Evolutionary conservation across 2,797 vertebrate genomes (phyloP).

Genomic region (Hyperoplus lanceolatus): DNA sequence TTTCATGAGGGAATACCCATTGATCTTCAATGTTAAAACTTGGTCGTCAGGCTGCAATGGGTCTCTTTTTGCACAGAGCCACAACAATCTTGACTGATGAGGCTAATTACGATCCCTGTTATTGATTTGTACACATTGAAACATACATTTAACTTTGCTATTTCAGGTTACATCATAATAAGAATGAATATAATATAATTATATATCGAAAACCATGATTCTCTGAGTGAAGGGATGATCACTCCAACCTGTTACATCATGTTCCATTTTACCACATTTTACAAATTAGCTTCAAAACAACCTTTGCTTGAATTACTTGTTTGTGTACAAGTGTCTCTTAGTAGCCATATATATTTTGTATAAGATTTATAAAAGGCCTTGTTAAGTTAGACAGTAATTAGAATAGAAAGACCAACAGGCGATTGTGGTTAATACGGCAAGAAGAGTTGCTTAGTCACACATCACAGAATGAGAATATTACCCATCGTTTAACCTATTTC

Average conservation of each 20-base stretch:
- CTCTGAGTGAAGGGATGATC: too few relatives aligned
- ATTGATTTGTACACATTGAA: background rate
- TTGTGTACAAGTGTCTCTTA: too few relatives aligned
- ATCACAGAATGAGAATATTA: background rate
- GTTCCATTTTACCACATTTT: too few relatives aligned
- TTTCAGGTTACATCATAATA: background rate
- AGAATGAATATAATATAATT: background rate
- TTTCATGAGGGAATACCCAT: background rate
- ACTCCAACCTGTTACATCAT: too few relatives aligned
- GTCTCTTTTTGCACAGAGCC: slow-evolving; percentile 1
- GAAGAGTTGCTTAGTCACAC: background rate
- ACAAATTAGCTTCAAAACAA: too few relatives aligned
- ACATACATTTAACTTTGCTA: background rate
- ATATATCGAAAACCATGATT: too few relatives aligned
- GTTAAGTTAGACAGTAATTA: too few relatives aligned
- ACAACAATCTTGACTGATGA: background rate
- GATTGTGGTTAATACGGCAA: background rate
- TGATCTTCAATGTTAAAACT: background rate
- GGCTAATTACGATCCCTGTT: background rate
- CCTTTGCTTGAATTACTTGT: too few relatives aligned
- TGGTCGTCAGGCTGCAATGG: background rate
- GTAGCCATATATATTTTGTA: too few relatives aligned
- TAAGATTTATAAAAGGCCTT: too few relatives aligned
- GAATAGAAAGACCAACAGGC: background rate
- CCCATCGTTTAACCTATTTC: background rate